Evolutionary conservation across 2,113 vertebrate species (phyloP), one percentile per base, ranked within the genome.

Genomic region (Proteles cristata): DNA sequence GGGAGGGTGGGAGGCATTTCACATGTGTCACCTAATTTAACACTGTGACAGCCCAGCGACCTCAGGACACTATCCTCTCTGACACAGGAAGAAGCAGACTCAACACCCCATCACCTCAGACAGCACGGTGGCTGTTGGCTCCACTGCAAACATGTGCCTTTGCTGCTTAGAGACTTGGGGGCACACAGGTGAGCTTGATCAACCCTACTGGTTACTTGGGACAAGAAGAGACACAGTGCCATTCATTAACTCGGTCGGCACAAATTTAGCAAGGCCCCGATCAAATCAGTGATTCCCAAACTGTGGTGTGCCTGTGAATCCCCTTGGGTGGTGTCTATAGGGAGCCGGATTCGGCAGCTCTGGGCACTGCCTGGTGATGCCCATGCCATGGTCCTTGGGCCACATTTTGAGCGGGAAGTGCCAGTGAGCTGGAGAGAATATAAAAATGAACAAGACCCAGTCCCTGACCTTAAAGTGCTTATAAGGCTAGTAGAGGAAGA

Each of bases 51-150:
- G 9, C 23, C 58, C 28, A 73, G 14, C 0, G 26, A 53, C 6
- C 26, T 14, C 15, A 91, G 2, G 33, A 5, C 19, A 7, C 12
- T 19, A 14, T 53, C 84, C 48, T 74, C 31, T 88, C 35, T 35
- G 65, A 28, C 31, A 17, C 0, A 1, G 26, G 17, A 93, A 66
- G 63, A 90, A 68, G 11, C 31, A 48, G 55, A 76, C 33, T 68
- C 19, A 17, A 17, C 61, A 87, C 5, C 7, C n/a, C 12, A 2
- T 35, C 26, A 16, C 58, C n/a, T 85, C 50, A 5, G 11, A 35
- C 0, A 9, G 17, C 17, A 25, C 4, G 3, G 58, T 6, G 28
- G 12, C 17, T 14, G 23, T 21, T 45, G 69, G 9, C 10, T 19
- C 33, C 8, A 4, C 39, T 31, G 5, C 21, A 25, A 45, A 45